Evolutionary conservation across 1,140 invertebrate species (phyloP), one percentile per base, ranked within the genome.

Genomic region (Panagrolaimus sp.): DNA sequence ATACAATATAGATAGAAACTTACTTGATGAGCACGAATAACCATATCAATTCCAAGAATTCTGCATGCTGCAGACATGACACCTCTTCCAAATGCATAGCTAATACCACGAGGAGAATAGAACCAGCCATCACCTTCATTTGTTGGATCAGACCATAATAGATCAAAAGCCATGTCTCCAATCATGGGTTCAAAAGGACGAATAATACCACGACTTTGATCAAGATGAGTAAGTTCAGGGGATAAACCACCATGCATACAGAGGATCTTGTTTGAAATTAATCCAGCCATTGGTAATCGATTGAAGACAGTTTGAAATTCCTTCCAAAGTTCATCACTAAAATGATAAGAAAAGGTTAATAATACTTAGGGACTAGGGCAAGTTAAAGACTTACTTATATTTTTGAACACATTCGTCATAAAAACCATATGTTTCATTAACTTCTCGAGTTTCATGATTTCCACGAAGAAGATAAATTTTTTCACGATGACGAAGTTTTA

Each of bases 281-380:
- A 58, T 14, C 71, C 72, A 28, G 72, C 68, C 72, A 76, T 67
- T 2, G 75, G 75, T 2, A 77, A n/a, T 28, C 75, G 72, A 44
- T 77, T 77, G 71, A 77, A 77, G 32, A 76, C 47, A 14, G 65
- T 48, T 45, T 77, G 76, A 67, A 77, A 77, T 38, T 77, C 76
- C 73, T 70, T 75, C 75, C 75, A 77, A 1, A 76, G 48, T 14
- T 72, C 75, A 44, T 68, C 65, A 14, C 71, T 58, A 43, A 48
- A 68, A 63, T 0, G 1, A n/a, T n/a, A n/a, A n/a, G n/a, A n/a
- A n/a, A n/a, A n/a, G n/a, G n/a, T n/a, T n/a, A n/a, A n/a, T n/a
- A n/a, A n/a, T n/a, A n/a, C n/a, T n/a, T n/a, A n/a, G n/a, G n/a
- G n/a, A n/a, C n/a, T n/a, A n/a, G n/a, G n/a, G n/a, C n/a, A n/a